Percentiles rank a stretch among this genome's conserved stretches.
Evolutionary conservation across 2,888 invertebrate species (phyloP).

Genomic region (Netelia virgata): DNA sequence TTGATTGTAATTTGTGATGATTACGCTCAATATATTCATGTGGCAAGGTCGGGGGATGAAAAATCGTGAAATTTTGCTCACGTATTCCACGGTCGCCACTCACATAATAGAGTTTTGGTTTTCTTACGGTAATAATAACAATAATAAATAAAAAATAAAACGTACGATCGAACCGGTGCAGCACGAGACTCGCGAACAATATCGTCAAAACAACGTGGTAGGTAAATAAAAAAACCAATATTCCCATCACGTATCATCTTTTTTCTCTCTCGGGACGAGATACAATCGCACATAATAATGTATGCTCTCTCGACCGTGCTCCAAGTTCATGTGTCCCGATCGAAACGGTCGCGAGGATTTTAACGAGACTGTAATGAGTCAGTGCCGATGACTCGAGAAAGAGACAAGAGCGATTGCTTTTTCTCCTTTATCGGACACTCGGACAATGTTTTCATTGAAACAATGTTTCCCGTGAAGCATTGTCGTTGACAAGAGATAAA

Average conservation of each 20-base stretch:
- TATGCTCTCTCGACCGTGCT: background rate
- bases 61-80: constrained; percentile 21
- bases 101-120: background rate
- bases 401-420: constrained; percentile 8
- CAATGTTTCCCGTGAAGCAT: background rate
- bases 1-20: background rate
- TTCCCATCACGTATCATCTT: constrained; percentile 53
- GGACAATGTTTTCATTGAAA: background rate
- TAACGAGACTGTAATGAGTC: constrained; percentile 14
- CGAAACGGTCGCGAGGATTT: background rate
- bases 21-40: background rate
- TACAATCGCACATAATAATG: constrained; percentile 26
- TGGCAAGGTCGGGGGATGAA: background rate
- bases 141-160: constrained; percentile 1
- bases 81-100: background rate
- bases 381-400: constrained; percentile 3
- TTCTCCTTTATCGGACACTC: constrained; percentile 11
- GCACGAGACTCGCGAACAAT: constrained; percentile 14
- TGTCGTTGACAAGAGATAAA: background rate
- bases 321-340: background rate
- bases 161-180: constrained; percentile 15
- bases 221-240: constrained; percentile 44
- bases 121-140: constrained; percentile 6
- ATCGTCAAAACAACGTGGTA: constrained; percentile 49
- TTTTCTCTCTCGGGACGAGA: constrained; percentile 42